Evolutionary conservation across 1,140 invertebrate species (phyloP).

Genomic region (Bombus waltoni): DNA sequence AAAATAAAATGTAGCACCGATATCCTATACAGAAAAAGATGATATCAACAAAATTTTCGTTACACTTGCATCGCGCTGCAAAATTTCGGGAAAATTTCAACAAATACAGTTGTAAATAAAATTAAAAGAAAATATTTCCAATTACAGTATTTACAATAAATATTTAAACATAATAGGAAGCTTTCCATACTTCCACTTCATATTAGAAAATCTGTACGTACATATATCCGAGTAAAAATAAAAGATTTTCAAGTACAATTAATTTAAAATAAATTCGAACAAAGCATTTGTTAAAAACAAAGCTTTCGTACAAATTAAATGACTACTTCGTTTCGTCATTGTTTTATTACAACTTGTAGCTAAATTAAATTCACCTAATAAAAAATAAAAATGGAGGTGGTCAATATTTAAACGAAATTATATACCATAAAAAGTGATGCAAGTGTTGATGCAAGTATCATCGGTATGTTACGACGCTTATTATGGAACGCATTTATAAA

Average conservation of each 20-base stretch:
- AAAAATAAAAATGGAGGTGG: slow-evolving; percentile 27
- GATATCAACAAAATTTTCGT: slow-evolving; percentile 47
- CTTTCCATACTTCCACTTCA: background rate
- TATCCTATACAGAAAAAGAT: slow-evolving; percentile 54
- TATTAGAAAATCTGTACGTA: slow-evolving; percentile 12
- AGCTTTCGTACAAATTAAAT: slow-evolving; percentile 2
- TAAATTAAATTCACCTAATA: background rate
- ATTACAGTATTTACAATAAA: slow-evolving; percentile 41
- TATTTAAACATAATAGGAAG: slow-evolving; percentile 25
- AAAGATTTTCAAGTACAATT: slow-evolving; percentile 12
- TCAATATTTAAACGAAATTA: slow-evolving; percentile 25
- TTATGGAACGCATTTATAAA: slow-evolving; percentile 62
- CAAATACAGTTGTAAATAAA: slow-evolving; percentile 8
- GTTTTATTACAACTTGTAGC: background rate
- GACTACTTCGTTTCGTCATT: background rate
- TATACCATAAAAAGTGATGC: slow-evolving; percentile 39
- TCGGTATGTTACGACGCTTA: slow-evolving; percentile 56
- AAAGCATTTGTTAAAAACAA: background rate
- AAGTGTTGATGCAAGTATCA: slow-evolving; percentile 48
- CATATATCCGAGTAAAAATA: slow-evolving; percentile 6
- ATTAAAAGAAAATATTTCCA: slow-evolving; percentile 15
- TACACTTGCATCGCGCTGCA: slow-evolving; percentile 47
- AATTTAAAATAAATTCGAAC: slow-evolving; percentile 20
- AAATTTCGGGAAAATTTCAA: slow-evolving; percentile 13
- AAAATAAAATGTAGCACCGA: slow-evolving; percentile 60